Evolutionary conservation across 2,888 invertebrate species (phyloP).

Genomic region (Lamellibrachia satsuma): DNA sequence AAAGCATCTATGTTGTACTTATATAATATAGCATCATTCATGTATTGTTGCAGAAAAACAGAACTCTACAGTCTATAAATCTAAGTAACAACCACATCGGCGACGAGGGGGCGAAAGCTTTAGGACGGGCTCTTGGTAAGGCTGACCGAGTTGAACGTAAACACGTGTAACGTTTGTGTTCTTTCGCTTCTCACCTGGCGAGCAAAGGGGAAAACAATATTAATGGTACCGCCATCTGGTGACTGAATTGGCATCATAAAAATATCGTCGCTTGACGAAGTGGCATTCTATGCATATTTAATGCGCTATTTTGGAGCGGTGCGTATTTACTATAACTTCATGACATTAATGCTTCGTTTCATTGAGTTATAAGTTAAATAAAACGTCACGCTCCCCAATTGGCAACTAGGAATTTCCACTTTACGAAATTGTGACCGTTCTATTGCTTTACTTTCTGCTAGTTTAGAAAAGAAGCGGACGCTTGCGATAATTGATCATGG

Average conservation of each 20-base stretch:
- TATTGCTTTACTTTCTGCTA: no score
- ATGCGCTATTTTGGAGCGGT: no score
- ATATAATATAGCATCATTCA: not conserved
- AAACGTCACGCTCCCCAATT: no score
- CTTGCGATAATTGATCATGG: no score
- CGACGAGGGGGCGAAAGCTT: not conserved
- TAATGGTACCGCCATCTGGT: not conserved
- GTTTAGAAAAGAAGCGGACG: no score
- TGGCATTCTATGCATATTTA: not conserved
- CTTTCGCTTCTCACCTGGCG: not conserved
- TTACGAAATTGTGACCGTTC: no score
- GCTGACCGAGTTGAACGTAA: no score
- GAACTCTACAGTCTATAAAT: not conserved
- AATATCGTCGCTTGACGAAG: not conserved
- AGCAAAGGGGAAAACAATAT: not conserved
- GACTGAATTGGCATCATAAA: not conserved
- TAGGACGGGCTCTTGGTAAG: not conserved
- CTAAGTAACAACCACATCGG: not conserved
- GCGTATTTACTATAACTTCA: no score
- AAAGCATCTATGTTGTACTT: not conserved
- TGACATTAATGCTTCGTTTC: no score
- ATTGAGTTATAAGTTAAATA: no score
- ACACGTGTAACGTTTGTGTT: not conserved
- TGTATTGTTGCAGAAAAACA: not conserved
- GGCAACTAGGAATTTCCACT: no score